A percentile compares a stretch with the other conserved stretches of the same genome.
phyloP scores from a whole-genome alignment of 1,140 invertebrate species.

The Trichoplusia ni region DNA sequence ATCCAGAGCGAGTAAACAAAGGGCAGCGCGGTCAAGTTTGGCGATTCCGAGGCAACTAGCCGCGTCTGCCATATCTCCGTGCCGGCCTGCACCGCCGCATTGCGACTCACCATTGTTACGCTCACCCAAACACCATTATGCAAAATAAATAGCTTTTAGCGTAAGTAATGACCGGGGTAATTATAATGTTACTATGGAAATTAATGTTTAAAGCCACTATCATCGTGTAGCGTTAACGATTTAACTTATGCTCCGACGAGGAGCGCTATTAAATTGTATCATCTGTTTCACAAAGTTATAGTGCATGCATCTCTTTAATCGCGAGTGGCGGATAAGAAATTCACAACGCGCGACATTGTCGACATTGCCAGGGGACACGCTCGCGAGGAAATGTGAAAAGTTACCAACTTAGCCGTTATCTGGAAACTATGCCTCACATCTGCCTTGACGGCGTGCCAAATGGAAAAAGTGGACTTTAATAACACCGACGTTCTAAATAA shows the following conservation, averaged over 20 bases:
- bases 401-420: constrained; percentile 54
- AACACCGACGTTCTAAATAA: constrained; percentile 12
- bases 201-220: constrained; percentile 37
- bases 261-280: constrained; percentile 17
- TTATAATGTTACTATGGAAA: constrained; percentile 56
- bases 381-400: constrained; percentile 57
- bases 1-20: constrained; percentile 45
- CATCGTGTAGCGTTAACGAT: constrained; percentile 29
- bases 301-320: constrained; percentile 39
- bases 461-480: constrained; percentile 50
- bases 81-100: constrained; percentile 44
- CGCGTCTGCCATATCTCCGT: constrained; percentile 50
- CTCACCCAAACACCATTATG: constrained; percentile 63
- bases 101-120: constrained; percentile 55
- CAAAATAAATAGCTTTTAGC: constrained; percentile 61
- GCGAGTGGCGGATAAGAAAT: constrained; percentile 39
- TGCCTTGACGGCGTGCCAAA: constrained; percentile 50
- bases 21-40: constrained; percentile 59
- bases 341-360: constrained; percentile 47
- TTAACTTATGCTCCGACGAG: background rate
- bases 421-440: constrained; percentile 49
- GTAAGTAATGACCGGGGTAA: constrained; percentile 60
- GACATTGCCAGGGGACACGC: constrained; percentile 41
- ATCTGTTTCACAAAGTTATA: constrained; percentile 13
- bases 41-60: constrained; percentile 61